phyloP scores from a whole-genome alignment of 1,140 invertebrate genomes.

The Heliconius hewitsoni region DNA sequence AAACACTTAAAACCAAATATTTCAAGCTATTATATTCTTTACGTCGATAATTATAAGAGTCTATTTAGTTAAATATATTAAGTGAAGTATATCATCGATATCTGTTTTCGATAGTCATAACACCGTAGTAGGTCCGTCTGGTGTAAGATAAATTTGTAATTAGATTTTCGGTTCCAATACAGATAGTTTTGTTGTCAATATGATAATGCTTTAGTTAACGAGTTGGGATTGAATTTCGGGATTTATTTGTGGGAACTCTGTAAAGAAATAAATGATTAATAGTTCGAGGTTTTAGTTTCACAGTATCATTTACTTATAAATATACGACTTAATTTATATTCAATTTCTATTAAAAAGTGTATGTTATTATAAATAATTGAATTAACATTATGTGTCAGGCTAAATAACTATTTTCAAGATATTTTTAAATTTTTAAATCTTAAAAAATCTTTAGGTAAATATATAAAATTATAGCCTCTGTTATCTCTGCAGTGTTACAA shows the following conservation, averaged over 20 bases:
- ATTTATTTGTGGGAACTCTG: constrained; percentile 27
- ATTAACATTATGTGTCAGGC: too few species aligned
- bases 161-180: constrained; percentile 37
- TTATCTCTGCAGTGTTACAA: too few species aligned
- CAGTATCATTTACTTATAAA: background rate
- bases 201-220: constrained; percentile 31
- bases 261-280: background rate
- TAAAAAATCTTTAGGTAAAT: too few species aligned
- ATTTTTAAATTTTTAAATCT: too few species aligned
- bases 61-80: background rate
- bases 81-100: constrained; percentile 23
- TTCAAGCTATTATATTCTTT: constrained; percentile 26
- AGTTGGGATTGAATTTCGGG: constrained; percentile 26
- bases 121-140: constrained; percentile 42
- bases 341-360: too few species aligned
- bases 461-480: too few species aligned
- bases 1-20: constrained; percentile 46
- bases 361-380: too few species aligned
- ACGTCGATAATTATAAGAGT: background rate
- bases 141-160: constrained; percentile 45
- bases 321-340: background rate
- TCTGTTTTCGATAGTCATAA: constrained; percentile 33
- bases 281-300: background rate
- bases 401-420: too few species aligned
- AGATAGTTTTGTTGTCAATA: constrained; percentile 34